These are phyloP conservation scores for Hirtodrosophila duncani DNA, from an alignment of 2,888 invertebrate species.

Conservation along the genomic window DNA sequence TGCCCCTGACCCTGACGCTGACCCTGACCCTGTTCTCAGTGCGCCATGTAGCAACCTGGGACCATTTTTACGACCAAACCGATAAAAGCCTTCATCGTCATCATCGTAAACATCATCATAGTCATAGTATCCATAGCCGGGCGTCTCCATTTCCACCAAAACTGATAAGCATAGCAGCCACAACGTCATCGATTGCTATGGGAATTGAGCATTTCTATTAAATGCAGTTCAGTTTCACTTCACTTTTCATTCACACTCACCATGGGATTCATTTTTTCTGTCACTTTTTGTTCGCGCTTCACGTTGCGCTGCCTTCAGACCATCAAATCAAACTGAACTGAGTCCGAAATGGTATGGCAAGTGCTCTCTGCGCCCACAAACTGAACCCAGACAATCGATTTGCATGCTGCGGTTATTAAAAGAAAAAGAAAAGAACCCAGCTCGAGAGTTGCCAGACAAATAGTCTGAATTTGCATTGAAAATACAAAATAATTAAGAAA, in stretches of 20 bases:
- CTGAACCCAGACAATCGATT: constrained; percentile 34
- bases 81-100: background rate
- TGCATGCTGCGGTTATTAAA: constrained; percentile 21
- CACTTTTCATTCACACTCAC: constrained; percentile 13
- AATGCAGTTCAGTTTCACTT: background rate
- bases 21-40: too few relatives aligned
- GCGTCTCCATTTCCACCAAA: background rate
- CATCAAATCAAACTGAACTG: constrained; percentile 35
- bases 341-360: too few relatives aligned
- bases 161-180: constrained; percentile 29
- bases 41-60: background rate
- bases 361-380: background rate
- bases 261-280: constrained; percentile 20
- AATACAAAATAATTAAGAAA: too few relatives aligned
- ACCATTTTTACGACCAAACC: background rate
- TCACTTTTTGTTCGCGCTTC: constrained; percentile 31
- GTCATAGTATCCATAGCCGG: background rate
- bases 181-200: constrained; percentile 16
- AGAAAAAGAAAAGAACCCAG: too few relatives aligned
- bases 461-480: too few relatives aligned
- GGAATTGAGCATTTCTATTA: background rate
- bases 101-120: background rate
- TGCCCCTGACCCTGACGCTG: too few relatives aligned
- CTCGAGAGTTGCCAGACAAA: constrained; percentile 19
- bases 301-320: constrained; percentile 10